Evolutionary conservation across 2,113 vertebrate genomes (phyloP).

Genomic region (Parus major): DNA sequence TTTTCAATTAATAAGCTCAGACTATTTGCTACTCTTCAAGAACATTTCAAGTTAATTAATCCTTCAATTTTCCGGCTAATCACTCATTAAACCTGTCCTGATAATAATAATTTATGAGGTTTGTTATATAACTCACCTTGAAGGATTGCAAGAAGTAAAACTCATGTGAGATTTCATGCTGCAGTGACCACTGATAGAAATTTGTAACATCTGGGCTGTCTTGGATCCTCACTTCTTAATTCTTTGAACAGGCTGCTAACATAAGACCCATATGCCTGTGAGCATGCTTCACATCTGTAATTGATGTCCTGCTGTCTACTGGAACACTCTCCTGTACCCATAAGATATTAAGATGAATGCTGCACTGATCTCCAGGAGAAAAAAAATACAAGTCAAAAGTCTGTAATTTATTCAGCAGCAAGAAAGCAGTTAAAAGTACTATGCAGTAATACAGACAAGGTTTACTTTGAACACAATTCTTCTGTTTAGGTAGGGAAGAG

Average conservation of each 20-base stretch:
- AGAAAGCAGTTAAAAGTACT: background rate
- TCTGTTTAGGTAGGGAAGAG: background rate
- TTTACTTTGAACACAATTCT: background rate
- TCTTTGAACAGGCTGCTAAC: conserved; percentile 90
- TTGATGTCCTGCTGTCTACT: conserved; percentile 91
- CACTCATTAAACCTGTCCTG: conserved; percentile 20
- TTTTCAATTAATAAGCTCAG: background rate
- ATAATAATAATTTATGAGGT: conserved; percentile 55
- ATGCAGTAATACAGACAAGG: background rate
- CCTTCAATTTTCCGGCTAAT: conserved; percentile 16
- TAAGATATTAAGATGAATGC: conserved; percentile 50
- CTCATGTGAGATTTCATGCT: conserved; percentile 92
- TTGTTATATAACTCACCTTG: conserved; percentile 81
- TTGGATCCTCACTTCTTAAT: conserved; percentile 89
- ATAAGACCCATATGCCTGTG: conserved; percentile 90
- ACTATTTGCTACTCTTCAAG: background rate
- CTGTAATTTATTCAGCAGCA: background rate
- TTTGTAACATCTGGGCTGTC: conserved; percentile 94
- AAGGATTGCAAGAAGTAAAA: conserved; percentile 92
- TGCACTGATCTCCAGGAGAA: background rate
- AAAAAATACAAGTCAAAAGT: background rate
- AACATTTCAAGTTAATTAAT: conserved; percentile 34
- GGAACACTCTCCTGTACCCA: conserved; percentile 87
- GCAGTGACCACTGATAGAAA: conserved; percentile 89
- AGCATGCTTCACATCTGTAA: conserved; percentile 93